A percentile compares a stretch with the other conserved stretches of the same genome.
These are phyloP conservation scores for Podotricha telesiphe DNA, from an alignment of 2,888 invertebrate genomes.

Conservation along the genomic window DNA sequence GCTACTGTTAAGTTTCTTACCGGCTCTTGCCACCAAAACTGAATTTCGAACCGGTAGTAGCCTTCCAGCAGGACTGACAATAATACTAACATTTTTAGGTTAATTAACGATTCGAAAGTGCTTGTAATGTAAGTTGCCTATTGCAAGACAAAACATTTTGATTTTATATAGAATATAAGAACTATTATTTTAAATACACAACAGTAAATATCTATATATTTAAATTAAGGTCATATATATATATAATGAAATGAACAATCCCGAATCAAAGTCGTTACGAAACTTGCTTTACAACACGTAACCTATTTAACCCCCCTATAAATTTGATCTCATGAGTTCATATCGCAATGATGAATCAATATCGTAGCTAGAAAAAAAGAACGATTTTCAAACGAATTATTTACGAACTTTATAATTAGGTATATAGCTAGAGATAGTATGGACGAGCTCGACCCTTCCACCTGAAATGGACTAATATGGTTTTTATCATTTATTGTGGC, in stretches of 20 bases:
- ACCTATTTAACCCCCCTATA: neutral
- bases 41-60: too few relatives aligned
- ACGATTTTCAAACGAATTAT: too few relatives aligned
- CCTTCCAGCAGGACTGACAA: too few relatives aligned
- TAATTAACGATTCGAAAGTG: too few relatives aligned
- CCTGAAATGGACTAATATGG: neutral
- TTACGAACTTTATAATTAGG: neutral
- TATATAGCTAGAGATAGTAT: neutral
- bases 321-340: slow-evolving; percentile 1
- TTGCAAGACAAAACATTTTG: too few relatives aligned
- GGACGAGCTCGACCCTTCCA: neutral
- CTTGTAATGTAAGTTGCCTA: too few relatives aligned
- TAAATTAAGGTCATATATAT: neutral
- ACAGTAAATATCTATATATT: neutral
- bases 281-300: slow-evolving; percentile 7
- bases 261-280: neutral
- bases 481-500: neutral
- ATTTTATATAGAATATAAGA: too few relatives aligned
- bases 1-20: too few relatives aligned
- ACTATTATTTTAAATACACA: too few relatives aligned
- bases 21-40: too few relatives aligned
- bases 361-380: neutral
- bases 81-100: too few relatives aligned
- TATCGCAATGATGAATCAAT: slow-evolving; percentile 1
- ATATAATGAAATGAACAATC: neutral